A percentile compares a stretch with the other conserved stretches of the same genome.
Evolutionary conservation across 2,888 invertebrate species (phyloP).

Genomic region (Diadegma fenestrale): DNA sequence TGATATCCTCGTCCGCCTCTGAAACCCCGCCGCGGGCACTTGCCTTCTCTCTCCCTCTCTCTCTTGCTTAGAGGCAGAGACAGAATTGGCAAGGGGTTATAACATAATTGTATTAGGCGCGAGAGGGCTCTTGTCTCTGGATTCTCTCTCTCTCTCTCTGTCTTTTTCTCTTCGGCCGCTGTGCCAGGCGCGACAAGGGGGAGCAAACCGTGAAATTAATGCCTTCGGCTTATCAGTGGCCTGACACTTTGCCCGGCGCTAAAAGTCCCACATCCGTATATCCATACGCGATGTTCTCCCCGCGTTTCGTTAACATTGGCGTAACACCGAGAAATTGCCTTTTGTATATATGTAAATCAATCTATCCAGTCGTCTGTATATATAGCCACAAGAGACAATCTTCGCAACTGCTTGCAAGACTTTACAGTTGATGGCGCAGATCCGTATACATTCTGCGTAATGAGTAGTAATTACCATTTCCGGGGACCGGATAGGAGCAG

Average conservation of each 20-base stretch:
- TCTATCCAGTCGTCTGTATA: background rate
- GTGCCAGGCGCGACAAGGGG: constrained; percentile 68
- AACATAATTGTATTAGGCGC: constrained; percentile 84
- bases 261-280: constrained; percentile 78
- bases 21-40: constrained; percentile 58
- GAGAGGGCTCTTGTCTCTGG: constrained; percentile 65
- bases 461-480: constrained; percentile 13
- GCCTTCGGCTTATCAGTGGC: constrained; percentile 83
- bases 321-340: constrained; percentile 41
- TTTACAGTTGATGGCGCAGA: background rate
- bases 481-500: background rate
- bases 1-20: constrained; percentile 41
- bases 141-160: constrained; percentile 45
- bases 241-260: constrained; percentile 81
- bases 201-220: constrained; percentile 82
- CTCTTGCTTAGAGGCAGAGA: constrained; percentile 52
- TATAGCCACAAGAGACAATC: background rate
- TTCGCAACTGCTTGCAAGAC: background rate
- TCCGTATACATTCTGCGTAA: constrained; percentile 2
- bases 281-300: constrained; percentile 12
- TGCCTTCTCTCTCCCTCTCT: constrained; percentile 19
- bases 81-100: constrained; percentile 82
- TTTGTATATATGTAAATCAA: constrained; percentile 25
- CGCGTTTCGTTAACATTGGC: constrained; percentile 48
- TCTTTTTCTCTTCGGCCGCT: constrained; percentile 26